phyloP scores from a whole-genome alignment of 2,888 invertebrate species.

The Cheilosia urbana region DNA sequence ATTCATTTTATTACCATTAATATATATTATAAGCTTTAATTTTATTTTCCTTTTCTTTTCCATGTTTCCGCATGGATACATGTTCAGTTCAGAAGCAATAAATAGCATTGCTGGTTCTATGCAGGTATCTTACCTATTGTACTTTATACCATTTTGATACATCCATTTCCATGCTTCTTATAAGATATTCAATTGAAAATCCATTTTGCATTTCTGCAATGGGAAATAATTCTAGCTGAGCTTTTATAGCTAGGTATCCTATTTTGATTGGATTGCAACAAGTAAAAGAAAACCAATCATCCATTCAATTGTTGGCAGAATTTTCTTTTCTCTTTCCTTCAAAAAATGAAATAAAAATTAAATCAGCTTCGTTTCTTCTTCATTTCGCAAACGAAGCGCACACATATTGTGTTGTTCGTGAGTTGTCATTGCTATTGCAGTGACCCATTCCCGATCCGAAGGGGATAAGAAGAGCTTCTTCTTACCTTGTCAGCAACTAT shows the following conservation, averaged over 20 bases:
- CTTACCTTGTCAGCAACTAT: conserved; percentile 19
- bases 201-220: not conserved
- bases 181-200: not conserved
- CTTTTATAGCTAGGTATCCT: not conserved
- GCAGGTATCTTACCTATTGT: too few relatives aligned
- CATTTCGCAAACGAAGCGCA: conserved; percentile 7
- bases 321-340: conserved; percentile 5
- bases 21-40: too few relatives aligned
- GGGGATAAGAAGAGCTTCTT: not conserved
- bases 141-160: too few relatives aligned
- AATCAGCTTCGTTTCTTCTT: not conserved
- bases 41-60: too few relatives aligned
- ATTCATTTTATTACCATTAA: too few relatives aligned
- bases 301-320: conserved; percentile 16
- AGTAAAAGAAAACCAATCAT: conserved; percentile 23
- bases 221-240: not conserved
- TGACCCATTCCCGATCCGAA: conserved; percentile 11
- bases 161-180: too few relatives aligned
- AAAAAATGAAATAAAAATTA: not conserved
- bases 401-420: conserved; percentile 4
- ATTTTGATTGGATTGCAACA: conserved; percentile 8
- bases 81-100: too few relatives aligned
- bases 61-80: too few relatives aligned
- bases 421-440: not conserved
- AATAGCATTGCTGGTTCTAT: too few relatives aligned